Percentiles rank a stretch among this genome's conserved stretches.
Conservation (phyloP, 2,113 vertebrate species). For the Tenrec ecaudatus region DNA sequence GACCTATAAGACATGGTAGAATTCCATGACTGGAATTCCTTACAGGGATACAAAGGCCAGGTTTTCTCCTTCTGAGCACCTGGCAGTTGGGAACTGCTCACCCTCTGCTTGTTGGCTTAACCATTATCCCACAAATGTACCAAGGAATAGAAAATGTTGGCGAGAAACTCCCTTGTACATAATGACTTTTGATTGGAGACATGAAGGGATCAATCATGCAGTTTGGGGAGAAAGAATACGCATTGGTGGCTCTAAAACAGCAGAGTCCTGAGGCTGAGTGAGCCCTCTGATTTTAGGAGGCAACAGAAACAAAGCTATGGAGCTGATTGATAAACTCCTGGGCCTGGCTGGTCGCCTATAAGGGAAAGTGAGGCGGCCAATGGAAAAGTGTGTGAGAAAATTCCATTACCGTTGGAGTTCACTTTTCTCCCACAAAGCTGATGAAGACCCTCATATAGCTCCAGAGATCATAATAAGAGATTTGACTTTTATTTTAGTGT, state of each 20-base stretch:
- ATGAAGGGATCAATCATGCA: background rate
- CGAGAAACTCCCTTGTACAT: background rate
- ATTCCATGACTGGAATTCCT: no score
- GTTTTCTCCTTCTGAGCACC: no score
- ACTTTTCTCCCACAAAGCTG: no score
- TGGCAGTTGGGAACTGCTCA: no score
- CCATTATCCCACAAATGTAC: no score
- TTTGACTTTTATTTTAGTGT: background rate
- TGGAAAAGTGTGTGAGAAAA: no score
- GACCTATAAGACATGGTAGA: no score
- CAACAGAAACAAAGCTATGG: background rate
- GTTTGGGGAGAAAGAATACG: background rate
- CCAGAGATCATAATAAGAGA: background rate
- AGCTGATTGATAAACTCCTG: background rate
- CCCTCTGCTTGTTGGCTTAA: no score
- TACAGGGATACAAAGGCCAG: no score
- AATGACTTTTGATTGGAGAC: background rate
- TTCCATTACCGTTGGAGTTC: no score
- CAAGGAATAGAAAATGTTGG: background rate
- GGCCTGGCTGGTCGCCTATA: background rate
- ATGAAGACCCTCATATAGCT: no score
- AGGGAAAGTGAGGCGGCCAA: background rate
- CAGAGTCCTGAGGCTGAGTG: background rate
- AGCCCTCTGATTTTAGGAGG: background rate
- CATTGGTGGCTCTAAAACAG: background rate